Base-by-base conservation (phyloP, 2,797 vertebrate genomes). In the Sandelia bainsii region DNA sequence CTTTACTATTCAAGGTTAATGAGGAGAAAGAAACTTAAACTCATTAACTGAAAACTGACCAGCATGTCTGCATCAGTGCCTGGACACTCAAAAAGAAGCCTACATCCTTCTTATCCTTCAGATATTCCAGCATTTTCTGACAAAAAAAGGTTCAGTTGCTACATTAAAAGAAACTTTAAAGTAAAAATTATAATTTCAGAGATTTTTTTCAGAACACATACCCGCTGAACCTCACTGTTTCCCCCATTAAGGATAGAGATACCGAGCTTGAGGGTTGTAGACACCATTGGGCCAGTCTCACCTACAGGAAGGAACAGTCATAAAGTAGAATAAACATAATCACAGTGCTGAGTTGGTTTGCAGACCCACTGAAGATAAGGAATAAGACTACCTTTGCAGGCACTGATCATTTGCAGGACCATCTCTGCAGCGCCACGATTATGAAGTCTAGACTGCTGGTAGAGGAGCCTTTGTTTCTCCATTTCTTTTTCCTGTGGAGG, bases 351-450 rank as follows among this genome's bases (percentile, higher is more conserved):
- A 19, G 10, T 16, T 44, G 34, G 13, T 63, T 42, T 39, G 5
- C 8, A 57, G 17, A 29, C 4, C 52, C 25, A n/a, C 7, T 6
- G 5, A 58, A 42, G 8, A 56, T 3, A n/a, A 14, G 5, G 12
- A 51, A 8, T 7, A 34, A 32, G 8, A 25, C 8, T 69, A 98
- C 97, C 97, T 95, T 97, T 98, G 89, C 97, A 98, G 73, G 97
- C 97, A 0, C 97, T 98, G 80, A 99, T 96, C 97, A 99, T 99
- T 84, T 99, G 97, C 52, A 99, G 92, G 19, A 99, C 97, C 97
- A 98, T 99, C 91, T 99, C 97, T 0, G 97, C 97, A 0, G 97
- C 96, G 0, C 96, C 97, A 0, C 97, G 95, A 51, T 95, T 97
- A 88, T 99, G 97, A 62, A 99, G 94, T 56, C 97, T 92, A 0